Percentiles rank a stretch among this genome's conserved stretches.
Evolutionary conservation across 2,797 vertebrate species (phyloP).

Genomic region (Staurois parvus): DNA sequence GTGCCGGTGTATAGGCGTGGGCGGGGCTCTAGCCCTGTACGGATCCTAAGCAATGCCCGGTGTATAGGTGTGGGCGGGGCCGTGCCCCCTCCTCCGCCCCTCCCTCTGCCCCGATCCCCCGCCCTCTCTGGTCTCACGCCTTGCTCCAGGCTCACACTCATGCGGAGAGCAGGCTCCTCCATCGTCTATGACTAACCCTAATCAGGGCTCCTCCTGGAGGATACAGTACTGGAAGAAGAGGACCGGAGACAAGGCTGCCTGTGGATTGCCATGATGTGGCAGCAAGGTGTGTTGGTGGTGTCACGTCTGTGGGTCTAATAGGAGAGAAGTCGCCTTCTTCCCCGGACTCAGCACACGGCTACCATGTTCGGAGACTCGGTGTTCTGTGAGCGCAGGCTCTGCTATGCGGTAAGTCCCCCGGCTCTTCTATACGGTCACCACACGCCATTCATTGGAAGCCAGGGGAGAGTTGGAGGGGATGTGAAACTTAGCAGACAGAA

Average conservation of each 20-base stretch:
- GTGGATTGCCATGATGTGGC: constrained; percentile 43
- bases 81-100: neutral
- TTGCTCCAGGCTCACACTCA: constrained; percentile 26
- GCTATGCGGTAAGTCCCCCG: constrained; percentile 78
- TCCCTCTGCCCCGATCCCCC: neutral
- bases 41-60: too few species aligned
- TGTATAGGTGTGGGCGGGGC: constrained; percentile 27
- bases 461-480: too few species aligned
- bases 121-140: constrained; percentile 27
- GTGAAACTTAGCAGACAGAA: too few species aligned
- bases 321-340: neutral
- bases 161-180: constrained; percentile 8
- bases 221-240: too few species aligned
- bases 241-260: too few species aligned
- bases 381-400: constrained; percentile 66
- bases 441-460: too few species aligned
- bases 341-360: neutral
- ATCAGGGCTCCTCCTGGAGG: too few species aligned
- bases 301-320: neutral
- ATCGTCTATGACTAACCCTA: neutral
- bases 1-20: too few species aligned
- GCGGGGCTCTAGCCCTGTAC: too few species aligned
- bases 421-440: too few species aligned
- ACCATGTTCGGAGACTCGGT: constrained; percentile 66
- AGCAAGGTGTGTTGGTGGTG: neutral